Evolutionary conservation across 1,140 invertebrate species (phyloP).

Genomic region (Formica selysi): DNA sequence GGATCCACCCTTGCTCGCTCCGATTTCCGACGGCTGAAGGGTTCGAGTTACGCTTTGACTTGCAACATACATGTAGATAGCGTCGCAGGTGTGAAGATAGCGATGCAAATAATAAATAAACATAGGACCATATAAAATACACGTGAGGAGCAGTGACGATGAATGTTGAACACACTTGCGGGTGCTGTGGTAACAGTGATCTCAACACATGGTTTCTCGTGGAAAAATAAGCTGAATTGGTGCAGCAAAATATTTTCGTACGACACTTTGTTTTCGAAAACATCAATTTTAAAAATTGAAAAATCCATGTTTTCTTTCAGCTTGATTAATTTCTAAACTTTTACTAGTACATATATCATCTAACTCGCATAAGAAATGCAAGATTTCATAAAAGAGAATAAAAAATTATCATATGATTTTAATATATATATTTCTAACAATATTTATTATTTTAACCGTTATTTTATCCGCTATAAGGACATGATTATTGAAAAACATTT

Average conservation of each 20-base stretch:
- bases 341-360: not conserved
- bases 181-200: not conserved
- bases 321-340: not conserved
- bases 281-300: slow-evolving; percentile 6
- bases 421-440: not conserved
- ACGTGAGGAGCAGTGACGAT: not conserved
- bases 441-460: not conserved
- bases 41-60: slow-evolving; percentile 35
- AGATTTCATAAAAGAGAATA: not conserved
- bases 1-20: slow-evolving; percentile 23
- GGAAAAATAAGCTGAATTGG: not conserved
- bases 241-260: not conserved
- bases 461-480: not conserved
- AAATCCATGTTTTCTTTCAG: not conserved
- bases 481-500: not conserved
- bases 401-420: not conserved
- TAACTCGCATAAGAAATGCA: not conserved
- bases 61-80: slow-evolving; percentile 25
- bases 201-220: not conserved
- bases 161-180: not conserved
- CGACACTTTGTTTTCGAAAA: not conserved
- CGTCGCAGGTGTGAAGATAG: slow-evolving; percentile 31
- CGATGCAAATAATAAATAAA: slow-evolving; percentile 56
- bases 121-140: slow-evolving; percentile 17
- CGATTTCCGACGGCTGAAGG: slow-evolving; percentile 28